A percentile compares a stretch with the other conserved stretches of the same genome.
These are phyloP conservation scores for Ephydatia muelleri DNA, from an alignment of 37 sponge, comb jelly and placozoan species.

Conservation along the genomic window DNA sequence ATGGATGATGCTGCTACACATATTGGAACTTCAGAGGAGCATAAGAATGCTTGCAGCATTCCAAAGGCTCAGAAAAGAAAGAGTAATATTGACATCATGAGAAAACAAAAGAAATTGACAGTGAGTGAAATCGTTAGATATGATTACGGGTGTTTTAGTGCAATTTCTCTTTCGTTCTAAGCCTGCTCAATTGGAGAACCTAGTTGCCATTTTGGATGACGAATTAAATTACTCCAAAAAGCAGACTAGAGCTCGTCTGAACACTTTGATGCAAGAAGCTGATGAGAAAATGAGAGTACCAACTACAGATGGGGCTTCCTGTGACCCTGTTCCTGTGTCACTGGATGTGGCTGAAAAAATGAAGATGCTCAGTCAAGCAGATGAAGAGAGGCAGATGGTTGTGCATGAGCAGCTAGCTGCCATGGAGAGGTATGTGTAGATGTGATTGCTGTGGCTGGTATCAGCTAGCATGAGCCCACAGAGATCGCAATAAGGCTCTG, in stretches of 20 bases:
- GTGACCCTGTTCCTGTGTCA: neutral
- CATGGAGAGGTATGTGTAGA: conserved; percentile 55
- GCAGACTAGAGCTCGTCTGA: conserved; percentile 34
- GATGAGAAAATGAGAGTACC: neutral
- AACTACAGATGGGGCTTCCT: neutral
- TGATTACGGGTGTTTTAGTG: neutral
- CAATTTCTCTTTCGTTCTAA: neutral
- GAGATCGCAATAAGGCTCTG: conserved; percentile 44
- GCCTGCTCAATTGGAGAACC: conserved; percentile 47
- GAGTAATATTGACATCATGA: neutral
- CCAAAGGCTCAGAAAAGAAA: neutral
- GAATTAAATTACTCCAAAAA: conserved; percentile 54
- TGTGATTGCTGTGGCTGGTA: neutral
- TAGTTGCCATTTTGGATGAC: conserved; percentile 42
- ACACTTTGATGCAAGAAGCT: conserved; percentile 25
- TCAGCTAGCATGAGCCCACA: neutral
- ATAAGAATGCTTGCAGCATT: neutral
- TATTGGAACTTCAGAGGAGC: neutral
- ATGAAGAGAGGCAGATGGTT: conserved; percentile 36
- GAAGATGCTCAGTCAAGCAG: conserved; percentile 8
- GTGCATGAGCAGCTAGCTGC: conserved; percentile 73
- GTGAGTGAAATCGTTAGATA: neutral
- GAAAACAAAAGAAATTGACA: conserved; percentile 13
- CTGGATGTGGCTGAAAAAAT: conserved; percentile 11
- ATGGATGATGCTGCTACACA: neutral